phyloP scores from a whole-genome alignment of 2,113 vertebrate genomes.

The Laterallus jamaicensis region DNA sequence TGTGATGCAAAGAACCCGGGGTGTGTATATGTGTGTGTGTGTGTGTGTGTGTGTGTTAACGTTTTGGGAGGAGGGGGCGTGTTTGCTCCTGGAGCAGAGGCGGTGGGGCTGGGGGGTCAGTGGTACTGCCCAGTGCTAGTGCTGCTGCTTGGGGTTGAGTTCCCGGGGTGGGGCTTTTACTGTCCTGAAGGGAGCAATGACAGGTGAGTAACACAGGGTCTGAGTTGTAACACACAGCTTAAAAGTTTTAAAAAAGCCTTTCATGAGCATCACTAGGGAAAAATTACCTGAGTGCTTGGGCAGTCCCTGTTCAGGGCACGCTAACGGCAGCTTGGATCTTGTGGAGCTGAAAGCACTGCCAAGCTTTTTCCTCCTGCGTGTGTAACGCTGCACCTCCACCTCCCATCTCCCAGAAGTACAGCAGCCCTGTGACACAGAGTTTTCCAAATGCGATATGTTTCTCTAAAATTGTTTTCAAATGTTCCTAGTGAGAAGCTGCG shows the following conservation, averaged over 20 bases:
- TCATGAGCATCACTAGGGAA: not conserved
- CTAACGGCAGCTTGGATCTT: not conserved
- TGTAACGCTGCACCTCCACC: not conserved
- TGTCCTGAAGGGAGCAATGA: not conserved
- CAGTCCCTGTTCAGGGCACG: not conserved
- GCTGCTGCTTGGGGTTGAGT: not conserved
- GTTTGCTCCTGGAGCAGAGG: rapidly evolving
- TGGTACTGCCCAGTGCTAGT: not conserved
- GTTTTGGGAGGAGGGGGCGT: rapidly evolving
- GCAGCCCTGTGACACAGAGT: not conserved
- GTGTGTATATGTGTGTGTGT: no score
- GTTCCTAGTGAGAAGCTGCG: not conserved
- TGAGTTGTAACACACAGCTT: not conserved
- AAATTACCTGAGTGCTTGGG: not conserved
- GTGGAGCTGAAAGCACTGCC: not conserved
- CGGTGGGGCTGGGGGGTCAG: not conserved
- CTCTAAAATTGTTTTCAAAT: not conserved
- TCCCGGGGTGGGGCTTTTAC: rapidly evolving
- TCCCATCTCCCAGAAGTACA: not conserved
- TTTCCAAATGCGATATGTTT: not conserved
- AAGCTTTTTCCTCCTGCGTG: not conserved
- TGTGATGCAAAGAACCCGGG: not conserved
- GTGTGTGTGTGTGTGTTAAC: no score
- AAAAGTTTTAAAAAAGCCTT: not conserved
- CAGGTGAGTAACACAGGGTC: not conserved